Evolutionary conservation across 2,113 vertebrate species (phyloP).

Genomic region (Cinclus cinclus): DNA sequence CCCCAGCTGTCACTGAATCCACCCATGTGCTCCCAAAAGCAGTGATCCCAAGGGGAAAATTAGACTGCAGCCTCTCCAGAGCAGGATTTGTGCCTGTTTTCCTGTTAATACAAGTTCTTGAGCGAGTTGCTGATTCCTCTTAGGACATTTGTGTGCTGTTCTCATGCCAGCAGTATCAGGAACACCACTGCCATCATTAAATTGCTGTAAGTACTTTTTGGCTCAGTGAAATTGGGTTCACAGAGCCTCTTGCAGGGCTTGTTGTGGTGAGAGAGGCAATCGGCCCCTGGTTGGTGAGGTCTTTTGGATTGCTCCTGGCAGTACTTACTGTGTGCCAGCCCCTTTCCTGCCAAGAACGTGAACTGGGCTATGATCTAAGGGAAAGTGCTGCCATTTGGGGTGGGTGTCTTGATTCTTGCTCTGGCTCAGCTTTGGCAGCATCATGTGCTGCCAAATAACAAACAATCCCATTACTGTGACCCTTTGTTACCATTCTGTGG

Average conservation of each 20-base stretch:
- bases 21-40: background rate
- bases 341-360: background rate
- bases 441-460: no score
- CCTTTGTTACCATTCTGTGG: background rate
- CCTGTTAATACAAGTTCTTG: background rate
- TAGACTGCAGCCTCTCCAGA: background rate
- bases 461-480: background rate
- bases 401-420: fast-evolving
- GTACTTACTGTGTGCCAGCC: background rate
- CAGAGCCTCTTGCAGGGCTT: background rate
- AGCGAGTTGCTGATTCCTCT: background rate
- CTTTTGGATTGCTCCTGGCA: background rate
- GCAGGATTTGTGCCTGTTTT: background rate
- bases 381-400: background rate
- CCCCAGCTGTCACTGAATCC: background rate
- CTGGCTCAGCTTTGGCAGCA: background rate
- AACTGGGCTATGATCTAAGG: background rate
- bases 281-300: background rate
- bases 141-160: background rate
- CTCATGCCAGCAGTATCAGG: background rate
- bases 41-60: background rate
- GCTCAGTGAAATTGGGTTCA: background rate
- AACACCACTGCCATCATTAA: background rate
- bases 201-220: background rate
- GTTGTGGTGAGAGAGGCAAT: background rate